Evolutionary conservation across 2,113 vertebrate genomes (phyloP).

Genomic region (Ursus arctos): DNA sequence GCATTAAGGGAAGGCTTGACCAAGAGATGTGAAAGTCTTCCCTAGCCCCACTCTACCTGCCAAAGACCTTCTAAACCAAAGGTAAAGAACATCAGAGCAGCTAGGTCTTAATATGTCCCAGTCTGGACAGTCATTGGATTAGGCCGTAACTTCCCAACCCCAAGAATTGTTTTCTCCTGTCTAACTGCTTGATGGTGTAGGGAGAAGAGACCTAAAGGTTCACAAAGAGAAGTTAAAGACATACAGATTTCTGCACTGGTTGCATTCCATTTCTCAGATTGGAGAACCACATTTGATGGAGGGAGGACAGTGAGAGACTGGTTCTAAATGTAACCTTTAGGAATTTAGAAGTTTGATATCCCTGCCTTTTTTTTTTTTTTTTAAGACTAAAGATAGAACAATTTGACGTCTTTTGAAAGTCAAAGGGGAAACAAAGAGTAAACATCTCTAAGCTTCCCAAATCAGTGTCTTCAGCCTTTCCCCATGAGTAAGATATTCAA

Average conservation of each 20-base stretch:
- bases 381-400: background rate
- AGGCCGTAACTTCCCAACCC: background rate
- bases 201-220: background rate
- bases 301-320: background rate
- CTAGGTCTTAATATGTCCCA: background rate
- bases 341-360: background rate
- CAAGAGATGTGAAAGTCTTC: background rate
- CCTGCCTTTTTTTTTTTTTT: background rate
- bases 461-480: constrained; percentile 20
- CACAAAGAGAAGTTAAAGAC: background rate
- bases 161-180: background rate
- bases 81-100: background rate
- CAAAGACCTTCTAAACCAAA: background rate
- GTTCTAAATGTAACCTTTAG: constrained; percentile 33
- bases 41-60: background rate
- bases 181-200: background rate
- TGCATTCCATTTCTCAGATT: background rate
- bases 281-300: background rate
- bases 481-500: background rate
- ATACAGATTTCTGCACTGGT: background rate
- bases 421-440: background rate
- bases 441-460: background rate
- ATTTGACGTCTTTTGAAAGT: constrained; percentile 38
- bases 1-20: background rate
- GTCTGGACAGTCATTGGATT: background rate